phyloP scores from a whole-genome alignment of 2,888 invertebrate genomes.

The Drosophila percnosoma region DNA sequence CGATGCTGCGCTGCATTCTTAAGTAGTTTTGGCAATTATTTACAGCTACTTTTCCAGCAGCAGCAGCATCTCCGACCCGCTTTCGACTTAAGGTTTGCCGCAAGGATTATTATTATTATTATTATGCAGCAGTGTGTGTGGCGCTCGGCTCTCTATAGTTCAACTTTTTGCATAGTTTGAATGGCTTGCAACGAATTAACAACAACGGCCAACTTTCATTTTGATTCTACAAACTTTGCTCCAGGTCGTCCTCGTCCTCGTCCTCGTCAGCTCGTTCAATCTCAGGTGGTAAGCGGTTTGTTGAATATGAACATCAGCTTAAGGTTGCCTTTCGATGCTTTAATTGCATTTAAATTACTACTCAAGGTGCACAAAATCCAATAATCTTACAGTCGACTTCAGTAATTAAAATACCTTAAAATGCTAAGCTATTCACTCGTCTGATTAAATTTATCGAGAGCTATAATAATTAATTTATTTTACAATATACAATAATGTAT shows the following conservation, averaged over 20 bases:
- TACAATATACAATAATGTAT: not conserved
- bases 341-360: slow-evolving; percentile 58
- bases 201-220: slow-evolving; percentile 73
- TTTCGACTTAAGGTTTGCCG: slow-evolving; percentile 65
- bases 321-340: slow-evolving; percentile 44
- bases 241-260: slow-evolving; percentile 8
- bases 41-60: slow-evolving; percentile 70
- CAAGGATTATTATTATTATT: slow-evolving; percentile 80
- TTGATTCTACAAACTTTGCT: slow-evolving; percentile 73
- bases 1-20: slow-evolving; percentile 74
- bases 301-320: slow-evolving; percentile 60
- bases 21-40: slow-evolving; percentile 82
- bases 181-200: slow-evolving; percentile 77
- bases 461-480: not conserved
- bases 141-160: slow-evolving; percentile 28
- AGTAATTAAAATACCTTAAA: not conserved
- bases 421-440: not conserved
- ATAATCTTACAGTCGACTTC: no score
- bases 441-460: not conserved
- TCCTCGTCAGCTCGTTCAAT: slow-evolving; percentile 24
- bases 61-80: slow-evolving; percentile 13
- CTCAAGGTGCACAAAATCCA: not conserved
- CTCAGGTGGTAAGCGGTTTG: slow-evolving; percentile 70
- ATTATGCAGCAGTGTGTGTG: slow-evolving; percentile 61
- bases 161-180: slow-evolving; percentile 77